Evolutionary conservation across 2,888 invertebrate genomes (phyloP).

Genomic region (Dermolepida albohirtum): DNA sequence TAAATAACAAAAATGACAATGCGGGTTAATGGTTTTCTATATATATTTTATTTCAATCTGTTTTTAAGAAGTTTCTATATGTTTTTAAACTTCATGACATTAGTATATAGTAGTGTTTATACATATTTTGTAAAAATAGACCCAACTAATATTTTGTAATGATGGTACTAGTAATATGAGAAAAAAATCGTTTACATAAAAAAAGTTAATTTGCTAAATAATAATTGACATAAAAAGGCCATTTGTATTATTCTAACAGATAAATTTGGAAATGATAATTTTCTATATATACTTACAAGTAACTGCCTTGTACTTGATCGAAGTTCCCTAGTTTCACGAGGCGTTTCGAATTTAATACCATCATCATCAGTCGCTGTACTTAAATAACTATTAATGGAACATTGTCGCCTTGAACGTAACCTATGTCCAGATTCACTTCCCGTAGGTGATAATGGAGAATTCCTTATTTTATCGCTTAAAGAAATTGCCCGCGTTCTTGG

Average conservation of each 20-base stretch:
- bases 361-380: conserved; percentile 63
- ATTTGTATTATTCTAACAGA: not conserved
- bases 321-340: conserved; percentile 57
- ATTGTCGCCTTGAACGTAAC: conserved; percentile 62
- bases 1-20: no score
- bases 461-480: conserved; percentile 52
- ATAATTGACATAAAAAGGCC: not conserved
- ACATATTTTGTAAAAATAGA: no score
- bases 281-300: conserved; percentile 53
- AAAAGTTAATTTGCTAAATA: not conserved
- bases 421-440: conserved; percentile 60
- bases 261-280: not conserved
- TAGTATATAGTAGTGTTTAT: no score
- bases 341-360: conserved; percentile 56
- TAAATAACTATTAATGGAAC: conserved; percentile 59
- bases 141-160: no score
- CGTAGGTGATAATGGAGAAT: conserved; percentile 55
- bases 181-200: no score
- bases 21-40: no score
- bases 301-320: conserved; percentile 58
- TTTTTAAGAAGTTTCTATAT: no score
- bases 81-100: no score
- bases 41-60: no score
- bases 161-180: no score
- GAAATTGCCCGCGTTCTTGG: conserved; percentile 53